These are phyloP conservation scores for Rhinoraja longicauda DNA, from an alignment of 2,797 vertebrate genomes.

Conservation along the genomic window DNA sequence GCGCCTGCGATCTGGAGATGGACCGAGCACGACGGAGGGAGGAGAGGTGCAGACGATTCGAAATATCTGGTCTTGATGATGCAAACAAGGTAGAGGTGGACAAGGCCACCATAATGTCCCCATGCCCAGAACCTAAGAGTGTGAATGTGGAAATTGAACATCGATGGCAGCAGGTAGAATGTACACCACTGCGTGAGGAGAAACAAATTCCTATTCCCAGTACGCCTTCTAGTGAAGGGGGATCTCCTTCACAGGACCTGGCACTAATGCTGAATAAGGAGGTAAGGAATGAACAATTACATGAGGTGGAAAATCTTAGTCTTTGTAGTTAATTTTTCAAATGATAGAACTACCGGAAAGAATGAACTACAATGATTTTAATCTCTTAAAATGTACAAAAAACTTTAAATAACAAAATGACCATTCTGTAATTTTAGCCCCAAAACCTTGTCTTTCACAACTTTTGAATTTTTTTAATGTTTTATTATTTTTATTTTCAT, in stretches of 20 bases:
- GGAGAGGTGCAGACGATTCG: constrained; percentile 61
- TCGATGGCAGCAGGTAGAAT: constrained; percentile 94
- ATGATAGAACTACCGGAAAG: neutral
- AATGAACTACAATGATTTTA: neutral
- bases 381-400: neutral
- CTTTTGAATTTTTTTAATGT: no score
- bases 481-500: neutral
- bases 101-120: constrained; percentile 49
- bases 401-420: neutral
- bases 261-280: constrained; percentile 76
- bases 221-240: constrained; percentile 50
- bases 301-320: neutral
- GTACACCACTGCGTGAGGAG: constrained; percentile 84
- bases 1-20: constrained; percentile 60
- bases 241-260: constrained; percentile 69
- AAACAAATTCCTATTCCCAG: constrained; percentile 78
- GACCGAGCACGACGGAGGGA: constrained; percentile 63
- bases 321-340: neutral
- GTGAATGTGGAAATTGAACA: constrained; percentile 89
- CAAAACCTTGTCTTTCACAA: neutral
- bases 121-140: constrained; percentile 48
- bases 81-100: constrained; percentile 77
- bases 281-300: constrained; percentile 55
- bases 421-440: neutral
- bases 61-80: constrained; percentile 61